Percentiles rank a stretch among this genome's conserved stretches.
phyloP scores from a whole-genome alignment of 2,797 vertebrate genomes.

The Sylvilagus floridanus region DNA sequence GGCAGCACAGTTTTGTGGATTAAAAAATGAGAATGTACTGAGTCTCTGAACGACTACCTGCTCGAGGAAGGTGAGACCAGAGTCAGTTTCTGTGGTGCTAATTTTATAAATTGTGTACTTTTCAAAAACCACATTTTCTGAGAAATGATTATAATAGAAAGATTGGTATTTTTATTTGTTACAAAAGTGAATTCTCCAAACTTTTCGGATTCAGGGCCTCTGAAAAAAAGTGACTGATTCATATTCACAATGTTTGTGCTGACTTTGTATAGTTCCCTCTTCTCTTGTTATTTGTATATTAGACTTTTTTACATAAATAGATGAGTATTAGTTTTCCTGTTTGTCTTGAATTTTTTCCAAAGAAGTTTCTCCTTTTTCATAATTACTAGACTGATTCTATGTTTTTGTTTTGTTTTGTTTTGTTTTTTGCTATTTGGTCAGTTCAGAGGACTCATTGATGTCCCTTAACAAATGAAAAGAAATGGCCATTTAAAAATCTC shows the following conservation, averaged over 20 bases:
- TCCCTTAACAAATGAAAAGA: background rate
- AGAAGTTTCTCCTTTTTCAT: slow-evolving; percentile 1
- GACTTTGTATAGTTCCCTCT: background rate
- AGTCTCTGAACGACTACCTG: background rate
- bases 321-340: background rate
- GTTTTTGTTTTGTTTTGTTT: slow-evolving; percentile 23
- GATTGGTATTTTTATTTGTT: slow-evolving; percentile 32
- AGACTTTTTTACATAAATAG: background rate
- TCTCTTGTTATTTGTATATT: background rate
- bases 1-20: background rate
- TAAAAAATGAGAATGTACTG: slow-evolving; percentile 22
- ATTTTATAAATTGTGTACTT: slow-evolving; percentile 21
- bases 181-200: background rate
- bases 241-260: background rate
- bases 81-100: background rate
- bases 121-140: background rate
- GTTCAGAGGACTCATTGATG: background rate
- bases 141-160: background rate
- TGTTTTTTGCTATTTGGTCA: background rate
- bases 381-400: background rate
- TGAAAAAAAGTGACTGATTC: slow-evolving; percentile 6
- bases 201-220: background rate
- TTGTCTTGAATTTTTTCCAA: background rate
- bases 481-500: background rate
- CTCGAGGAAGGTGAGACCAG: background rate